Evolutionary conservation across 30 jellyfish, hydroid and myxozoan genomes (phyloP).

Genomic region (Turritopsis dohrnii): DNA sequence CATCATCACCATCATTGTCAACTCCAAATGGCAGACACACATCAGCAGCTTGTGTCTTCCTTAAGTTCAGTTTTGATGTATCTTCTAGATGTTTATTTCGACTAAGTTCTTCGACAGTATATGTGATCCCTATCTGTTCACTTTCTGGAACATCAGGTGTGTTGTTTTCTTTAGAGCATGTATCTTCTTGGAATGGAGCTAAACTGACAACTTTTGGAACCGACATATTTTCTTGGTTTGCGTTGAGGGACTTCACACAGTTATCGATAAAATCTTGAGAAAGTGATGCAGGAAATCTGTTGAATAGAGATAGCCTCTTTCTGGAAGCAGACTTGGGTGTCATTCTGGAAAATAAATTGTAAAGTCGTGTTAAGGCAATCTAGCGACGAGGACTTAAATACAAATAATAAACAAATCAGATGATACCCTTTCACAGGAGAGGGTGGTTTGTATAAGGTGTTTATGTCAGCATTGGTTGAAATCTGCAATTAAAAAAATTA

Average conservation of each 20-base stretch:
- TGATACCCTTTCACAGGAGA: background rate
- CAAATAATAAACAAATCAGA: background rate
- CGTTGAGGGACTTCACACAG: background rate
- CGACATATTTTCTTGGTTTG: background rate
- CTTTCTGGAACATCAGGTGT: background rate
- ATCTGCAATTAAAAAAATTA: background rate
- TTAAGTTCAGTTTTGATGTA: too few relatives aligned
- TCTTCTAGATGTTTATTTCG: background rate
- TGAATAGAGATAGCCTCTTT: background rate
- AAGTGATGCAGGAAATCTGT: background rate
- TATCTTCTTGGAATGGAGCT: background rate
- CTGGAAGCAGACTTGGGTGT: background rate
- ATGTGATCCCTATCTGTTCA: background rate
- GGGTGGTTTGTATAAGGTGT: background rate
- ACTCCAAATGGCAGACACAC: too few relatives aligned
- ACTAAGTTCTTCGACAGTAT: conserved; percentile 11
- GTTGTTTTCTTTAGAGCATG: background rate
- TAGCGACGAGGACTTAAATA: background rate
- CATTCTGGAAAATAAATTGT: background rate
- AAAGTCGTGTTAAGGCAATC: too few relatives aligned
- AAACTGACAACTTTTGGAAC: background rate
- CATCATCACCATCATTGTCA: background rate
- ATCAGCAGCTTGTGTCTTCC: background rate
- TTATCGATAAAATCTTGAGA: background rate
- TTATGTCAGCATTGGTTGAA: background rate